Evolutionary conservation across 2,888 invertebrate genomes (phyloP), one percentile per base, ranked within the genome.

Genomic region (Aphrophora alni): DNA sequence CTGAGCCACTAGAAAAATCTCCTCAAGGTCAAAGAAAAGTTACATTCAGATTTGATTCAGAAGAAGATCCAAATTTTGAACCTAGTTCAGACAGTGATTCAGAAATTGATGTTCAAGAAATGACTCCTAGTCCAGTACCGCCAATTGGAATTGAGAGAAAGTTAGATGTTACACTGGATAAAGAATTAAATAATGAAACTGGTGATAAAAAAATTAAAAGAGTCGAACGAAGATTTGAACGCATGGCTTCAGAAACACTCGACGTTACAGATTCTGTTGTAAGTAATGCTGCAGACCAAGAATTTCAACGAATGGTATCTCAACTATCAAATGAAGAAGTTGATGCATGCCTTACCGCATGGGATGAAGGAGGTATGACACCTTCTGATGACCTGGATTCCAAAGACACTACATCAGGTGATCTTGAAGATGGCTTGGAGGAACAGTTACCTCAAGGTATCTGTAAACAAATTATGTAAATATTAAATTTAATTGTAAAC

Each of bases 281-380:
- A 12, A 78, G 71, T 25, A 75, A 38, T 33, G 27, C 59, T 26
- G 71, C 87, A 51, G 89, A 90, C 82, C 87, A 86, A 27, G 89
- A 89, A 84, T 90, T 88, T 86, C 88, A 89, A 84, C 88, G 86
- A 82, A 88, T 90, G 84, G 88, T 90, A 68, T 90, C 90, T 26
- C 90, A 90, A 84, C 86, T 90, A 81, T 90, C 90, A 84, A 87
- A 86, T 5, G 90, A 90, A 85, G 90, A 90, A 85, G 88, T 90
- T 59, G 88, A 89, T 76, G 89, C 89, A 81, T 89, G 88, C 85
- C 89, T 90, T 84, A 89, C 87, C 84, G 89, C 89, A 80, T 90
- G 90, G 90, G 89, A 90, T 83, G 83, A 83, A 74, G 85, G 82
- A 72, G 84, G 85, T 17, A 69, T 84, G 38, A 84, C 84, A 33